These are phyloP conservation scores for Pyxicephalus adspersus DNA, from an alignment of 2,113 vertebrate genomes.

Conservation along the genomic window DNA sequence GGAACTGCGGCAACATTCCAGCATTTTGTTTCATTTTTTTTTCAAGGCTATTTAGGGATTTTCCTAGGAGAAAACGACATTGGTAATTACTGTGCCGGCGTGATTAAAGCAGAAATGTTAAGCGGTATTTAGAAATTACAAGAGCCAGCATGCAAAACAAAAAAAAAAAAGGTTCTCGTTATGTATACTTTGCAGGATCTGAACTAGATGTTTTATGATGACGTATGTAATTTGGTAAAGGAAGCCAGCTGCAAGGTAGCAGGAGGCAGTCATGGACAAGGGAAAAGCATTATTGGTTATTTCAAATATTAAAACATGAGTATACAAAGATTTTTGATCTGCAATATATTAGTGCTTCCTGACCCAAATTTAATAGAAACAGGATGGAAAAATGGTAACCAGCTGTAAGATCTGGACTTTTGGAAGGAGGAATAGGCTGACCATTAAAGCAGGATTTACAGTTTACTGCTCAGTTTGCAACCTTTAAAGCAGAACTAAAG, in stretches of 20 bases:
- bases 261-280: background rate
- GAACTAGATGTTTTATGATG: constrained; percentile 29
- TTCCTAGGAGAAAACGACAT: constrained; percentile 15
- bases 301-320: constrained; percentile 11
- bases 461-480: no score
- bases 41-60: constrained; percentile 27
- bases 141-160: constrained; percentile 16
- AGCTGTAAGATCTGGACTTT: no score
- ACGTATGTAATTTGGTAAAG: constrained; percentile 15
- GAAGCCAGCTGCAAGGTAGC: constrained; percentile 26
- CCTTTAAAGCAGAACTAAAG: no score
- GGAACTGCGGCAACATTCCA: constrained; percentile 4
- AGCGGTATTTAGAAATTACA: constrained; percentile 43
- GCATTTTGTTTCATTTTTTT: constrained; percentile 5
- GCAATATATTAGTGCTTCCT: no score
- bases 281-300: background rate
- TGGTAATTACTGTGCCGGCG: constrained; percentile 36
- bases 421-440: no score
- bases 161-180: constrained; percentile 20
- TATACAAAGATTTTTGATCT: no score
- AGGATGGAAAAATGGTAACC: no score
- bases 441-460: no score
- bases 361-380: no score
- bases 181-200: constrained; percentile 29
- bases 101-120: constrained; percentile 39